phyloP scores from a whole-genome alignment of 2,888 invertebrate species.

The Norana najaformis region DNA sequence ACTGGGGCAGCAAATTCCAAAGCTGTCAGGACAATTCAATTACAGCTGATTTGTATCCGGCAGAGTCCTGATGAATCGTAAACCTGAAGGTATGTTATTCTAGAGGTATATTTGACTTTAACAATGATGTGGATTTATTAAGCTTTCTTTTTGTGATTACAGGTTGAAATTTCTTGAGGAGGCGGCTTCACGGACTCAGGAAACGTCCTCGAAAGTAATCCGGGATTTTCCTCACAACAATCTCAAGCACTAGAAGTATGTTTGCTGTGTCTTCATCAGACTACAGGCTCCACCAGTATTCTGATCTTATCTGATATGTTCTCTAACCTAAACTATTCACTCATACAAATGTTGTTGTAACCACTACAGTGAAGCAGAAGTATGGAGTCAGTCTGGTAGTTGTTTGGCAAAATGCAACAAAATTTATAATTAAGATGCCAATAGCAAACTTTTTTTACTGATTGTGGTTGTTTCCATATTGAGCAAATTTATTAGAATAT shows the following conservation, averaged over 20 bases:
- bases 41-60: no score
- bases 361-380: not conserved
- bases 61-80: not conserved
- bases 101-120: not conserved
- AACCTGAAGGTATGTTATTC: not conserved
- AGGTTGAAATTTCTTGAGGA: conserved; percentile 37
- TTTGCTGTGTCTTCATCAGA: not conserved
- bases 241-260: conserved; percentile 8
- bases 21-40: no score
- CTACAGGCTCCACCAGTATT: not conserved
- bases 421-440: not conserved
- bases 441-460: not conserved
- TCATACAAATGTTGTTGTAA: no score
- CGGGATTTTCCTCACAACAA: conserved; percentile 19
- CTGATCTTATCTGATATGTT: not conserved
- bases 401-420: no score
- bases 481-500: not conserved
- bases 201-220: conserved; percentile 17
- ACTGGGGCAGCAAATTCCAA: no score
- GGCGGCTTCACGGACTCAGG: conserved; percentile 27
- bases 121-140: not conserved
- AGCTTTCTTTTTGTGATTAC: not conserved
- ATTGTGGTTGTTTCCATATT: not conserved
- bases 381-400: not conserved
- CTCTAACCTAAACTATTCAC: no score